These are phyloP conservation scores for Paragorgia papillata DNA, from an alignment of 92 coral and sea anemone species.

Conservation along the genomic window DNA sequence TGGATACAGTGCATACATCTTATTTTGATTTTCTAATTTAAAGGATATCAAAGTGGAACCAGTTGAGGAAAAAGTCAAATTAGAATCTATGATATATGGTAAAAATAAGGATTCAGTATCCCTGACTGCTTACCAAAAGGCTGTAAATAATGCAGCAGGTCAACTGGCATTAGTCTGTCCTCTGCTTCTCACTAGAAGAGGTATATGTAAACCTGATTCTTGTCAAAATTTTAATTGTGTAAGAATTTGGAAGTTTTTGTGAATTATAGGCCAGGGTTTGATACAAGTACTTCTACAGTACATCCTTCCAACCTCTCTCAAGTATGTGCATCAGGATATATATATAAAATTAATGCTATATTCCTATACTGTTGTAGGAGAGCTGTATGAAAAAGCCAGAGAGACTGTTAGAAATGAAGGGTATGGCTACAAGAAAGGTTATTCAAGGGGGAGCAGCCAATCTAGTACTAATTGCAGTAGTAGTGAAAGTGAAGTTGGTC, in stretches of 20 bases:
- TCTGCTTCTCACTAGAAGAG: slow-evolving; percentile 4
- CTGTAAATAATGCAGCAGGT: slow-evolving; percentile 26
- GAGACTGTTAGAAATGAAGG: slow-evolving; percentile 39
- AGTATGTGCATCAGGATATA: too few relatives aligned
- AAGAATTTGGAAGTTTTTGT: too few relatives aligned
- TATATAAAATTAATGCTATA: too few relatives aligned
- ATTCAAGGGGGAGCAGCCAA: slow-evolving; percentile 45
- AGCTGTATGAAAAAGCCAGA: slow-evolving; percentile 61
- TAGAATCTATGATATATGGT: slow-evolving; percentile 13
- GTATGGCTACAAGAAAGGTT: slow-evolving; percentile 48
- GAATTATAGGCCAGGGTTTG: too few relatives aligned
- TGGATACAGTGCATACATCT: too few relatives aligned
- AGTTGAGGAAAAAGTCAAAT: slow-evolving; percentile 12
- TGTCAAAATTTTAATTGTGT: too few relatives aligned
- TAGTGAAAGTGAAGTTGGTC: slow-evolving; percentile 24
- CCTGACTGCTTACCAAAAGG: slow-evolving; percentile 25
- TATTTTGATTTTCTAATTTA: too few relatives aligned
- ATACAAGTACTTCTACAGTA: too few relatives aligned
- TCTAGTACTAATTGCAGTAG: background rate
- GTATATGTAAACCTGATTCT: too few relatives aligned
- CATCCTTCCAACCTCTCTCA: too few relatives aligned
- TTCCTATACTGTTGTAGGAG: slow-evolving; percentile 36
- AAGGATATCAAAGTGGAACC: slow-evolving; percentile 6
- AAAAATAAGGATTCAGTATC: background rate
- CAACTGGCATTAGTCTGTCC: slow-evolving; percentile 27